Percentiles rank a stretch among this genome's conserved stretches.
These are phyloP conservation scores for Schizothorax lantsangensis DNA, from an alignment of 2,797 vertebrate species.

Conservation along the genomic window DNA sequence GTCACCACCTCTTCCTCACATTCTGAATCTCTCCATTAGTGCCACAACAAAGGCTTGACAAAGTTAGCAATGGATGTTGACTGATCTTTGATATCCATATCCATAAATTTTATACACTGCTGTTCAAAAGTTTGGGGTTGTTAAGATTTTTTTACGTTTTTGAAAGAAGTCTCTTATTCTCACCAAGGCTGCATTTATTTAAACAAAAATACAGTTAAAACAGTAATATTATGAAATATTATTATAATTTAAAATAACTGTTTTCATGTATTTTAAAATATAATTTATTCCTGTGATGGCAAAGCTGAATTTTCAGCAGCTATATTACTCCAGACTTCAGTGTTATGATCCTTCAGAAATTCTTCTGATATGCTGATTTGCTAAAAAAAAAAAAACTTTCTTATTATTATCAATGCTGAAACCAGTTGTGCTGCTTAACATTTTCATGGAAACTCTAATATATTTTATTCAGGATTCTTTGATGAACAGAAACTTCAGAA, in stretches of 20 bases:
- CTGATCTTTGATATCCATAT: constrained; percentile 40
- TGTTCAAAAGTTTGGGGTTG: not conserved
- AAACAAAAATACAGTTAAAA: not conserved
- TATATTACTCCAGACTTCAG: not conserved
- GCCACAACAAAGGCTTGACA: constrained; percentile 42
- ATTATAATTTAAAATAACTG: not conserved
- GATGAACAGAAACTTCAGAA: not conserved
- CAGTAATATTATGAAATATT: not conserved
- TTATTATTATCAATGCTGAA: not conserved
- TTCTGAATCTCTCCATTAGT: constrained; percentile 48
- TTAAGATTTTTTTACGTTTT: not conserved
- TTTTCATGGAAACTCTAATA: not conserved
- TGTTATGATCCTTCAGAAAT: not conserved
- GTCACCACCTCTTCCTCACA: constrained; percentile 38
- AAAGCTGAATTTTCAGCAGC: not conserved
- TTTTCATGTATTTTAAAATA: not conserved
- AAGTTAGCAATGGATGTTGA: constrained; percentile 31
- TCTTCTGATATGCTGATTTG: not conserved
- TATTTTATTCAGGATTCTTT: not conserved
- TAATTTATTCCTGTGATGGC: not conserved
- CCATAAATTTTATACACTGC: not conserved
- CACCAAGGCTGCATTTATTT: not conserved
- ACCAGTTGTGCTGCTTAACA: not conserved
- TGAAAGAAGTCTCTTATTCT: not conserved
- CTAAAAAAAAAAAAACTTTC: not conserved